A percentile compares a stretch with the other conserved stretches of the same genome.
These are phyloP conservation scores for Grapholita molesta DNA, from an alignment of 1,140 invertebrate genomes.

Conservation along the genomic window DNA sequence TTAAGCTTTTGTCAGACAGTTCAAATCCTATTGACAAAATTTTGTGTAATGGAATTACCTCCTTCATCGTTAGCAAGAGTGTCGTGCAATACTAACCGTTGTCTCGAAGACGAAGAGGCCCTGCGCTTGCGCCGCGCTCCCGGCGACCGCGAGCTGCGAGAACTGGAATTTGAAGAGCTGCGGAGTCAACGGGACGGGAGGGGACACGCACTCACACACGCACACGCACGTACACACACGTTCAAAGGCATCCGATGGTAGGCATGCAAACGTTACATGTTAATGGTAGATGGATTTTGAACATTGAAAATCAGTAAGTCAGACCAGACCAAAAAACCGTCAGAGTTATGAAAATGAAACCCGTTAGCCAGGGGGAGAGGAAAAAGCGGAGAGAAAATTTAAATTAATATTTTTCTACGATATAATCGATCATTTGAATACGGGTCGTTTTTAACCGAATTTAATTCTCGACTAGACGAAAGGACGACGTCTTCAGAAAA, in stretches of 20 bases:
- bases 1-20: too few relatives aligned
- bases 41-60: too few relatives aligned
- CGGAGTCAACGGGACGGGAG: constrained; percentile 56
- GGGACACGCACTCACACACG: too few relatives aligned
- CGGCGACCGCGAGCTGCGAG: constrained; percentile 70
- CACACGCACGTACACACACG: constrained; percentile 32
- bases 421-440: not conserved
- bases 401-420: constrained; percentile 35
- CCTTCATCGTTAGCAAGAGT: not conserved
- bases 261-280: constrained; percentile 49
- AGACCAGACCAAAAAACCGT: constrained; percentile 55
- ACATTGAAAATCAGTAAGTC: constrained; percentile 35
- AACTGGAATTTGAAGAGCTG: constrained; percentile 78
- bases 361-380: constrained; percentile 48
- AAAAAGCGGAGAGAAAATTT: constrained; percentile 42
- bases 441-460: not conserved
- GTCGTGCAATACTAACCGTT: constrained; percentile 53
- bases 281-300: constrained; percentile 46
- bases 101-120: constrained; percentile 63
- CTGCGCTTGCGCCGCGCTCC: constrained; percentile 61
- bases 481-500: not conserved
- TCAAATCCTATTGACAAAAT: too few relatives aligned
- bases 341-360: constrained; percentile 66
- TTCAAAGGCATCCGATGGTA: constrained; percentile 40
- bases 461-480: not conserved